These are phyloP conservation scores for Chloroceryle amazona DNA, from an alignment of 2,797 vertebrate species.

Conservation along the genomic window DNA sequence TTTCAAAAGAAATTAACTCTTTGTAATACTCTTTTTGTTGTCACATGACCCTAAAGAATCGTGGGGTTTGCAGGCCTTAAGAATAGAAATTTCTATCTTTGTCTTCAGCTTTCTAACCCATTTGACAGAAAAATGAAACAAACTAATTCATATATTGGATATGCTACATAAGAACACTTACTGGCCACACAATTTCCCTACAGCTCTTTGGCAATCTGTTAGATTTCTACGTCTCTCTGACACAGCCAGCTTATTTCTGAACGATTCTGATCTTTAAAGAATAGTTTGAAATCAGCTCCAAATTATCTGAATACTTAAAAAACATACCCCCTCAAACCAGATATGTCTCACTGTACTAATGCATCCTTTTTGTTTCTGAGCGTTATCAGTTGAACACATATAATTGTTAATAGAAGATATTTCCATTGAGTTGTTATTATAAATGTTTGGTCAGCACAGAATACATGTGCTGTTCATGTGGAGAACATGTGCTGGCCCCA, in stretches of 20 bases:
- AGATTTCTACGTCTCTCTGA: not conserved
- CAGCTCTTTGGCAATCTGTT: not conserved
- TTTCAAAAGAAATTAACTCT: not conserved
- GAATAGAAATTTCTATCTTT: not conserved
- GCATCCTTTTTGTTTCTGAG: not conserved
- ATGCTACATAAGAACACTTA: not conserved
- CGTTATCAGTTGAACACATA: not conserved
- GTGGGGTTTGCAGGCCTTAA: not conserved
- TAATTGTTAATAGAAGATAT: not conserved
- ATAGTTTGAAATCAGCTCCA: not conserved
- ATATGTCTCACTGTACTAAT: not conserved
- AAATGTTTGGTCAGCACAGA: not conserved
- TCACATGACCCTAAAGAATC: not conserved
- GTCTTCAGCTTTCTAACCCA: not conserved
- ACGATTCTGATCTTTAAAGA: not conserved
- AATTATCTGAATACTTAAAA: not conserved
- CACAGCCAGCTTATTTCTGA: not conserved
- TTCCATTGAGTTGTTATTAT: not conserved
- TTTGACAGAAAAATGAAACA: not conserved
- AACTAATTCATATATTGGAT: not conserved
- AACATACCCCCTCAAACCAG: not conserved
- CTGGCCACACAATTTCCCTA: not conserved
- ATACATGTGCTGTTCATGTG: not conserved
- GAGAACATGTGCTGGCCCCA: not conserved
- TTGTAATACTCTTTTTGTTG: not conserved